Percentiles rank a stretch among this genome's conserved stretches.
phyloP scores from a whole-genome alignment of 2,888 invertebrate species.

The Meteorus colon region DNA sequence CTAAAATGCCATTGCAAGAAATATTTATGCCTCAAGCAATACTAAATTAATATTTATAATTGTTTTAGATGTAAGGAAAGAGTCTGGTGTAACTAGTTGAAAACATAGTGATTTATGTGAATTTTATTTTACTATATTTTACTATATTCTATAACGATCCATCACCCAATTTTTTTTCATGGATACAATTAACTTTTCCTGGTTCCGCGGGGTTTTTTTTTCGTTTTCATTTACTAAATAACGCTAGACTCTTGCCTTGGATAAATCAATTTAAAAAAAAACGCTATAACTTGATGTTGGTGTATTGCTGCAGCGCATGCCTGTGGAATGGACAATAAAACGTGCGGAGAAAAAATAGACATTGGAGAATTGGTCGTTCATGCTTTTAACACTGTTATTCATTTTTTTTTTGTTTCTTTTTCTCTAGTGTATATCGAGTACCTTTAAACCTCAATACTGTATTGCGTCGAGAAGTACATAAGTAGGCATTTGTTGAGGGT shows the following conservation, averaged over 20 bases:
- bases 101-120: no score
- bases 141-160: no score
- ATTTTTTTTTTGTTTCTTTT: conserved; percentile 28
- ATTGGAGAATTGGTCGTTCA: conserved; percentile 17
- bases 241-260: no score
- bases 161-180: no score
- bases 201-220: no score
- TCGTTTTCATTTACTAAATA: no score
- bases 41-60: neutral
- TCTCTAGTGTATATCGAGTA: conserved; percentile 54
- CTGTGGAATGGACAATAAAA: conserved; percentile 12
- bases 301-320: conserved; percentile 23
- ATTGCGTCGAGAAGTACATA: conserved; percentile 79
- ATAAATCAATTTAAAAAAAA: conserved; percentile 36
- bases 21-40: neutral
- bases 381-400: conserved; percentile 18
- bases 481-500: conserved; percentile 77
- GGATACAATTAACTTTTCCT: no score
- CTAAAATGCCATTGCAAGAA: neutral
- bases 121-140: no score
- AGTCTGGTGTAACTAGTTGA: no score
- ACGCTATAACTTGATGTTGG: conserved; percentile 1
- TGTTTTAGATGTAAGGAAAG: no score
- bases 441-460: conserved; percentile 78
- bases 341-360: conserved; percentile 30